A percentile compares a stretch with the other conserved stretches of the same genome.
These are phyloP conservation scores for Struthidea cinerea DNA, from an alignment of 2,113 vertebrate genomes.

Conservation along the genomic window DNA sequence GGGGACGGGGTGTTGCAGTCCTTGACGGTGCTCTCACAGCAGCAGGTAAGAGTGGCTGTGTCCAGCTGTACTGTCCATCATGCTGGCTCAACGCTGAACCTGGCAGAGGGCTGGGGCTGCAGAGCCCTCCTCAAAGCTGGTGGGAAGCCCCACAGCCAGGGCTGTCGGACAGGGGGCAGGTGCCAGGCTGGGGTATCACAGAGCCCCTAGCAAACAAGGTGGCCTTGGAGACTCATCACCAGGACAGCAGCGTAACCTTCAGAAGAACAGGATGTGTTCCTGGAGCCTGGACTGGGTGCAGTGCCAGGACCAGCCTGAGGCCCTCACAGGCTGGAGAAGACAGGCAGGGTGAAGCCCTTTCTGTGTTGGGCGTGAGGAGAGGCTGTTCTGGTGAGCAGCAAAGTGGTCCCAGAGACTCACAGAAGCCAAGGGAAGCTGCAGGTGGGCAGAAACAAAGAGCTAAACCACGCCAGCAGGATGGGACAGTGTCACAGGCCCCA, in stretches of 20 bases:
- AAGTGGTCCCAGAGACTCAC: not conserved
- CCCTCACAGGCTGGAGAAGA: not conserved
- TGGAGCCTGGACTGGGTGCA: not conserved
- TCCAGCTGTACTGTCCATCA: not conserved
- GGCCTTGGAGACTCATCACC: not conserved
- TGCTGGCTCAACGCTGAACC: fast-evolving
- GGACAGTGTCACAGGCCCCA: constrained; percentile 46
- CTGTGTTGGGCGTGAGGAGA: not conserved
- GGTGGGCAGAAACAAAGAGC: not conserved
- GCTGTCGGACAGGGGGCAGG: not conserved
- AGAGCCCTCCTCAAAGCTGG: not conserved
- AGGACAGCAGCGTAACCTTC: not conserved
- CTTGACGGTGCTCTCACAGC: not conserved
- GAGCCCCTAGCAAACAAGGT: not conserved
- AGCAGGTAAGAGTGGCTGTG: not conserved
- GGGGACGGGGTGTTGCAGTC: not conserved
- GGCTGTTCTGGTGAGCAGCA: constrained; percentile 20
- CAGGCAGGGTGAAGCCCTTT: not conserved
- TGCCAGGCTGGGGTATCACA: not conserved
- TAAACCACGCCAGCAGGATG: constrained; percentile 59
- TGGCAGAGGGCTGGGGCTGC: not conserved
- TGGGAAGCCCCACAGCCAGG: not conserved
- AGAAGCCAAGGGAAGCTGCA: constrained; percentile 41
- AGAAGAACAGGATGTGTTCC: not conserved
- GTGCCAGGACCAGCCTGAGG: not conserved